These are phyloP conservation scores for Drosophila ambigua DNA, from an alignment of 1,140 invertebrate species.

Conservation along the genomic window DNA sequence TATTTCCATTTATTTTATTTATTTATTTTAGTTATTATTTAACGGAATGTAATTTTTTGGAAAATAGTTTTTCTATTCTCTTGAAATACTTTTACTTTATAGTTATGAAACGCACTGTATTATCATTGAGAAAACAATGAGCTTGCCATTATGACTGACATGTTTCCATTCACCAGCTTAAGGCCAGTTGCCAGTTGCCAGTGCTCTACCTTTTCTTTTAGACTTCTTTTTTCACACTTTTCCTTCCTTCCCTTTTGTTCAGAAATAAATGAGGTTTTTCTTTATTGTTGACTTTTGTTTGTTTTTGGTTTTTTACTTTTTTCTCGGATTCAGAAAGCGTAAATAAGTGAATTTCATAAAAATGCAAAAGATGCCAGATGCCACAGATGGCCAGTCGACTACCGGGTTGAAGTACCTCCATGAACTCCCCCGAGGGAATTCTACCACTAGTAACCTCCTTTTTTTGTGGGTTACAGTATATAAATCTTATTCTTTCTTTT, in stretches of 20 bases:
- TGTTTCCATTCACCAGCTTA: conserved; percentile 32
- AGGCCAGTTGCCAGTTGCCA: conserved; percentile 24
- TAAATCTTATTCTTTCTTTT: too few species aligned
- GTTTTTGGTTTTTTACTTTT: conserved; percentile 15
- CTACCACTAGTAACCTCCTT: too few species aligned
- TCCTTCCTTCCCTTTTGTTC: conserved; percentile 16
- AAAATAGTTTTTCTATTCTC: too few species aligned
- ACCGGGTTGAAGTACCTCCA: conserved; percentile 10
- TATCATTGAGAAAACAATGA: conserved; percentile 29
- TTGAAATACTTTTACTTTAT: neutral
- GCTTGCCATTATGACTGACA: conserved; percentile 6
- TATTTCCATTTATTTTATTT: too few species aligned
- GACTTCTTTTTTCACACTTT: conserved; percentile 22
- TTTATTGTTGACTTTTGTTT: conserved; percentile 4
- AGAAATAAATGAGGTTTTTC: conserved; percentile 17
- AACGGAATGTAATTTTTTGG: too few species aligned
- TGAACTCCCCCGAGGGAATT: too few species aligned
- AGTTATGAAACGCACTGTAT: conserved; percentile 33
- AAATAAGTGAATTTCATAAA: conserved; percentile 67
- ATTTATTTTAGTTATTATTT: too few species aligned
- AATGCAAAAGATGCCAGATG: too few species aligned
- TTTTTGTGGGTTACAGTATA: too few species aligned
- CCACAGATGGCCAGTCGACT: too few species aligned
- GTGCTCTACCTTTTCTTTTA: neutral
- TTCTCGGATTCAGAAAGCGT: conserved; percentile 66